Evolutionary conservation across 2,113 vertebrate species (phyloP), one percentile per base, ranked within the genome.

Genomic region (Clarias macrocephalus): DNA sequence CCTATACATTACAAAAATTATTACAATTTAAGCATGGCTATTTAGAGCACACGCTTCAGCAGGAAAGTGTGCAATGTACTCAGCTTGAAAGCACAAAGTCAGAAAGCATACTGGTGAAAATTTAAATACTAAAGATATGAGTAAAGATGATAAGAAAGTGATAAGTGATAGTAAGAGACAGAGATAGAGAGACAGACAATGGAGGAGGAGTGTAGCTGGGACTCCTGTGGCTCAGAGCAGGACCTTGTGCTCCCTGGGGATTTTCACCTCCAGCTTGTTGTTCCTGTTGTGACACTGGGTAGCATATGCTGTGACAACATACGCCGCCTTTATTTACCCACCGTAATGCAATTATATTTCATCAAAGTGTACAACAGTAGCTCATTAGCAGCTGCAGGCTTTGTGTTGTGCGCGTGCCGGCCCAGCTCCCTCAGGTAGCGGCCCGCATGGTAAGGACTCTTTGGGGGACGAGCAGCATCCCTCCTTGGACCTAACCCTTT

Each of bases 341-440:
- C 95, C 94, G 93, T 95, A 95, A 97, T 97, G 96, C 96, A 97
- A 97, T 98, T 97, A 97, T 96, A 97, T 95, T 95, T 96, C 92
- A 97, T 96, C 96, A 97, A 96, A 98, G 97, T 97, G 96, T 97
- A 98, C 96, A 97, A 97, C 95, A 97, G 97, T 97, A 98, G 96
- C 96, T 98, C 97, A 97, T 97, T 97, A 97, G 94, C 94, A 94
- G 93, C 94, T 94, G 93, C 95, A 95, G 95, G 95, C 94, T 90
- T 88, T 96, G 94, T 95, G 92, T 92, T 62, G 95, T 86, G 85
- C 92, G 91, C 90, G 94, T 93, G 94, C 93, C 93, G 85, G 91
- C 91, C 85, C 79, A 91, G 88, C 91, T 95, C 95, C 94, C 95
- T 88, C 91, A 94, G 94, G 95, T 94, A 91, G 84, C 68, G 56